Conservation (phyloP, 2,797 vertebrate species). For the Loriculus beryllinus region DNA sequence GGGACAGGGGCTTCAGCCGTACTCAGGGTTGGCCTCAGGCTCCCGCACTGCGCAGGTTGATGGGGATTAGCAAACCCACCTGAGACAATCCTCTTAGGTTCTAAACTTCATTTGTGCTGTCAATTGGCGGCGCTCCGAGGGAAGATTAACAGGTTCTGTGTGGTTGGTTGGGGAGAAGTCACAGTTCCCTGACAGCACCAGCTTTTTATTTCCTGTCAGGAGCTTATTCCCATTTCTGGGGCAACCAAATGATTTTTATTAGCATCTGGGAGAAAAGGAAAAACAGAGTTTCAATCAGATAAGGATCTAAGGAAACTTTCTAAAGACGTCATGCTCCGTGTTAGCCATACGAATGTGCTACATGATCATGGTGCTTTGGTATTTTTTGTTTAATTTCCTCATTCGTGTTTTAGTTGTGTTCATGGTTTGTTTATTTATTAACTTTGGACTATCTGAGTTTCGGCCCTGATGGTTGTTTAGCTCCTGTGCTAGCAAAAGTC, state of each 20-base stretch:
- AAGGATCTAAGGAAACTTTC: not conserved
- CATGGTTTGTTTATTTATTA: not conserved
- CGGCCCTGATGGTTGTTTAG: not conserved
- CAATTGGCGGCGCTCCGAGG: not conserved
- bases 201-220: not conserved
- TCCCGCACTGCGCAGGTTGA: not conserved
- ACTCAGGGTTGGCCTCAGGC: not conserved
- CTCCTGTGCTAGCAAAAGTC: not conserved
- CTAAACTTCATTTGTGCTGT: not conserved
- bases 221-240: not conserved
- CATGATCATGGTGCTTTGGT: not conserved
- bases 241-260: not conserved
- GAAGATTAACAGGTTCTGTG: not conserved
- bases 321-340: not conserved
- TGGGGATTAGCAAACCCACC: not conserved
- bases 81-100: constrained; percentile 33
- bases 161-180: not conserved
- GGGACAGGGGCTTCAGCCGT: not conserved
- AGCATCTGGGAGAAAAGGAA: not conserved
- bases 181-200: not conserved
- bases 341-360: not conserved
- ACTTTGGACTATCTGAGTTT: not conserved
- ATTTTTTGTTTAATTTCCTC: not conserved
- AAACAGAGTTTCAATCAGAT: not conserved
- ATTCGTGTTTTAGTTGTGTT: not conserved